These are phyloP conservation scores for Etia nguti DNA, from an alignment of 2,113 vertebrate genomes.

Conservation along the genomic window DNA sequence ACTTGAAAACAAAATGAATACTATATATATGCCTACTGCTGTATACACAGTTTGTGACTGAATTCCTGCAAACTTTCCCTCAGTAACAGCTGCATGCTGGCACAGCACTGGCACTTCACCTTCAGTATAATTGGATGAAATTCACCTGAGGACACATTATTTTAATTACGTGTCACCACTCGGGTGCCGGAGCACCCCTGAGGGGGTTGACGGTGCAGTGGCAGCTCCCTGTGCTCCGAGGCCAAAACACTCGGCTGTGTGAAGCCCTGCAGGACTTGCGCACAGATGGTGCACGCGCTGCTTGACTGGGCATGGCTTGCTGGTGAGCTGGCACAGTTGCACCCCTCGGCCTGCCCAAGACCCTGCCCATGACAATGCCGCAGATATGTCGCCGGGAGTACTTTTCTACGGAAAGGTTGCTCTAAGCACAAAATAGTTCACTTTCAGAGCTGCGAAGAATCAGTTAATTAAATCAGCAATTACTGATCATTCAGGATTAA, in stretches of 20 bases:
- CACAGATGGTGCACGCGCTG: neutral
- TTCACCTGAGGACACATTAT: constrained; percentile 47
- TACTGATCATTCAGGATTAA: neutral
- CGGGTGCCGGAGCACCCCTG: neutral
- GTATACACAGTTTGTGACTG: neutral
- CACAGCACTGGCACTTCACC: constrained; percentile 6
- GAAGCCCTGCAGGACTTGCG: neutral
- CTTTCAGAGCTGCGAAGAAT: neutral
- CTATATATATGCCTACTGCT: neutral
- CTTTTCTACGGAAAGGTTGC: neutral
- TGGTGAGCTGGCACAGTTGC: neutral
- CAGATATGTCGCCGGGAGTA: neutral
- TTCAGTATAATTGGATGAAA: constrained; percentile 27
- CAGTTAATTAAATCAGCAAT: neutral
- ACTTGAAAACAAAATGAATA: neutral
- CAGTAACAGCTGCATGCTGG: neutral
- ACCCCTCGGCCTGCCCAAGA: neutral
- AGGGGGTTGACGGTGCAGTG: neutral
- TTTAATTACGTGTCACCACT: constrained; percentile 65
- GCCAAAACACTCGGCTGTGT: constrained; percentile 24
- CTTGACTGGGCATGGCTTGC: neutral
- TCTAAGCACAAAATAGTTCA: neutral
- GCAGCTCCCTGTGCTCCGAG: constrained; percentile 5
- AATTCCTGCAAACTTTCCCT: neutral
- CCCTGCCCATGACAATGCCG: neutral